Evolutionary conservation across 2,888 invertebrate species (phyloP).

Genomic region (Campoplex capitator): DNA sequence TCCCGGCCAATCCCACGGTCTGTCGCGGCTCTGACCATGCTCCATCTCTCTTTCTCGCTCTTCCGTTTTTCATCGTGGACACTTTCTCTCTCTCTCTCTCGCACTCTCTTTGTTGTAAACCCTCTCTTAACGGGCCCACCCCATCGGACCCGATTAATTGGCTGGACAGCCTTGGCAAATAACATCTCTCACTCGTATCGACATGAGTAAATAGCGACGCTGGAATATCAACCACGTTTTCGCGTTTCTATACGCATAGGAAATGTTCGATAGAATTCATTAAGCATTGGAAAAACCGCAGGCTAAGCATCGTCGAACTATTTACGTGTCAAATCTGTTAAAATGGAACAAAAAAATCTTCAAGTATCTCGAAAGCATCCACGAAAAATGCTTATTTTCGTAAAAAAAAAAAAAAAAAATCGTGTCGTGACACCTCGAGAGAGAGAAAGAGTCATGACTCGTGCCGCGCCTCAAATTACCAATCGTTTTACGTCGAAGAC

Average conservation of each 20-base stretch:
- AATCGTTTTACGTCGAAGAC: slow-evolving; percentile 19
- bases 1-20: slow-evolving; percentile 52
- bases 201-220: slow-evolving; percentile 72
- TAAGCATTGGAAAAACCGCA: slow-evolving; percentile 39
- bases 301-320: slow-evolving; percentile 23
- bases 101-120: slow-evolving; percentile 17
- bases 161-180: slow-evolving; percentile 76
- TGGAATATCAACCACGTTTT: slow-evolving; percentile 61
- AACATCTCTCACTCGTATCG: slow-evolving; percentile 73
- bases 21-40: slow-evolving; percentile 46
- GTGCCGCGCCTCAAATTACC: slow-evolving; percentile 7
- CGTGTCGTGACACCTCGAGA: slow-evolving; percentile 3
- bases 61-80: neutral
- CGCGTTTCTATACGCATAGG: slow-evolving; percentile 59
- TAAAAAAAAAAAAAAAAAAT: neutral
- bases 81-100: slow-evolving; percentile 25
- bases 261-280: slow-evolving; percentile 67
- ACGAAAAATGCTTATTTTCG: neutral
- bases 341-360: neutral
- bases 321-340: neutral
- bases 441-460: slow-evolving; percentile 22
- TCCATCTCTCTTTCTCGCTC: slow-evolving; percentile 5
- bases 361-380: neutral
- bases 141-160: slow-evolving; percentile 76
- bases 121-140: slow-evolving; percentile 7